These are phyloP conservation scores for Heterotilapia buettikoferi DNA, from an alignment of 2,113 vertebrate genomes.

Conservation along the genomic window DNA sequence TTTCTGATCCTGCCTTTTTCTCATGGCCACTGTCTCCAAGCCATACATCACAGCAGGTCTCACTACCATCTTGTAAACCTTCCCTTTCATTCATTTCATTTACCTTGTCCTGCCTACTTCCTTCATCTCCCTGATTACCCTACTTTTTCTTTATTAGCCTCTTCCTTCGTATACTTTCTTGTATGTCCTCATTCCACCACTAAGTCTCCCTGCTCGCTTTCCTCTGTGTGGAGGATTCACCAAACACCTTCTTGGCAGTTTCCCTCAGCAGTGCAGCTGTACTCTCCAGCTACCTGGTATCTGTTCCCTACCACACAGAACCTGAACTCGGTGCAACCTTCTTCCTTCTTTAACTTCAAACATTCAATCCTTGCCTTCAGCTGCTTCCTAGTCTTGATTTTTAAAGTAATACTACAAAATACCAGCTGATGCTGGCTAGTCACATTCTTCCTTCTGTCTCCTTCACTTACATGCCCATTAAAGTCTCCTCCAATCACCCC, in stretches of 20 bases:
- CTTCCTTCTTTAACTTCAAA: not conserved
- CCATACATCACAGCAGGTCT: not conserved
- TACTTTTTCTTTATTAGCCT: not conserved
- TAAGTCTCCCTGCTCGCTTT: not conserved
- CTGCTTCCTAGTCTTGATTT: not conserved
- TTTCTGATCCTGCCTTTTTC: not conserved
- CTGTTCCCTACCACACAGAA: not conserved
- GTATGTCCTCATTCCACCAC: not conserved
- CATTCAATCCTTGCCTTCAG: not conserved
- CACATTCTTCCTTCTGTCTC: too few species aligned
- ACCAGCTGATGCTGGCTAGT: too few species aligned
- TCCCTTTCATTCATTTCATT: not conserved
- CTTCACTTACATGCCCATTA: too few species aligned
- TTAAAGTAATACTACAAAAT: not conserved
- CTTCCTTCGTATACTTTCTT: not conserved
- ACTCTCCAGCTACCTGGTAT: not conserved
- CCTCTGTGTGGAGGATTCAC: not conserved
- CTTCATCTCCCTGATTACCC: not conserved
- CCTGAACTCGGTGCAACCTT: not conserved
- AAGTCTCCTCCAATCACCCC: too few species aligned
- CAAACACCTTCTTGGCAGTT: not conserved
- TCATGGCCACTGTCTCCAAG: not conserved
- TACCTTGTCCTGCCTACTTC: not conserved
- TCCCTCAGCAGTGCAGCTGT: not conserved
- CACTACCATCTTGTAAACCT: not conserved